Percentiles rank a stretch among this genome's conserved stretches.
These are phyloP conservation scores for Drosophila mercatorum DNA, from an alignment of 2,888 invertebrate genomes.

Conservation along the genomic window DNA sequence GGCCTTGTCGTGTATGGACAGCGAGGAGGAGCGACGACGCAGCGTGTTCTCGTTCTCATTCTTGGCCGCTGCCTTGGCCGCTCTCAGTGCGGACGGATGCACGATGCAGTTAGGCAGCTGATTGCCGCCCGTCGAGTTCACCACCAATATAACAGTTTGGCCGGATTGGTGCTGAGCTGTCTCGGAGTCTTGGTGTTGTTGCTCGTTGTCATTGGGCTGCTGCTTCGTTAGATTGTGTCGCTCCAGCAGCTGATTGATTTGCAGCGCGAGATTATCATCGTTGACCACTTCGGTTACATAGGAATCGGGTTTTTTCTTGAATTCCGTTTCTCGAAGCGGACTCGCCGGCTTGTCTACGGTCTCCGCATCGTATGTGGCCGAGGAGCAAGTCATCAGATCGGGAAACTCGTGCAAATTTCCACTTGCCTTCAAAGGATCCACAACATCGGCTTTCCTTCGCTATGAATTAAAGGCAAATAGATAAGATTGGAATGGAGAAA, in stretches of 20 bases:
- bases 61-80: background rate
- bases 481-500: background rate
- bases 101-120: conserved; percentile 41
- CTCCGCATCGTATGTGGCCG: conserved; percentile 65
- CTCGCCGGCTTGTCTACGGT: conserved; percentile 15
- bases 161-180: conserved; percentile 14
- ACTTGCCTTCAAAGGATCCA: conserved; percentile 2
- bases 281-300: conserved; percentile 52
- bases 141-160: conserved; percentile 57
- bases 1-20: conserved; percentile 66
- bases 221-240: conserved; percentile 53
- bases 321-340: conserved; percentile 8
- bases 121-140: conserved; percentile 42
- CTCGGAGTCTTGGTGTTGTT: conserved; percentile 6
- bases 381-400: conserved; percentile 63
- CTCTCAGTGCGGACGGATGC: conserved; percentile 19
- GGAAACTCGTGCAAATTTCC: conserved; percentile 51
- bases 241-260: conserved; percentile 58
- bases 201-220: conserved; percentile 21
- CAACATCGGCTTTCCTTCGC: conserved; percentile 24
- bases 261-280: conserved; percentile 50
- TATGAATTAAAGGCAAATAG: conserved; percentile 4
- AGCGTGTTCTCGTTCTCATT: conserved; percentile 20
- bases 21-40: conserved; percentile 61
- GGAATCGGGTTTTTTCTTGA: conserved; percentile 22